Percentiles rank a stretch among this genome's conserved stretches.
phyloP scores from a whole-genome alignment of 2,888 invertebrate genomes.

The Caenorhabditis uteleia region DNA sequence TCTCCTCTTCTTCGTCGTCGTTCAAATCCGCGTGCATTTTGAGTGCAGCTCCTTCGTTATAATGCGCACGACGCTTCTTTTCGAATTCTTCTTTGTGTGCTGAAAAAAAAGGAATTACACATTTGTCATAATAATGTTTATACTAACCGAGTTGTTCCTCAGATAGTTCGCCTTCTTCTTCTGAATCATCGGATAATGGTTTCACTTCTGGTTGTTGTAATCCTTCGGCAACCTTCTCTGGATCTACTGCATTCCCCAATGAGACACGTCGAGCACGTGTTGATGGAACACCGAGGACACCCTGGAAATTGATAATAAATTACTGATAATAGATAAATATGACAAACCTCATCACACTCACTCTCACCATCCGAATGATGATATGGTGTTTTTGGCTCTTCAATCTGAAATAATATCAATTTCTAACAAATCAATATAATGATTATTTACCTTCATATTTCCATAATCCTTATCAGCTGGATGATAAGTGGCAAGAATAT shows the following conservation, averaged over 20 bases:
- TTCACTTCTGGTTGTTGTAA: constrained; percentile 16
- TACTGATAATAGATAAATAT: background rate
- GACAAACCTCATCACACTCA: constrained; percentile 69
- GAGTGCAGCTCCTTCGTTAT: constrained; percentile 94
- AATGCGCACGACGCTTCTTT: constrained; percentile 91
- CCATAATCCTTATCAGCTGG: constrained; percentile 98
- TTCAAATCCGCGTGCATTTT: constrained; percentile 81
- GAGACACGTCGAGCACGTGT: constrained; percentile 55
- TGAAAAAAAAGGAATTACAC: constrained; percentile 21
- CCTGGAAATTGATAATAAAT: background rate
- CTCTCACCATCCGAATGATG: constrained; percentile 74
- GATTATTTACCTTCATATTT: constrained; percentile 83
- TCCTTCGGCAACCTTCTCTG: constrained; percentile 52
- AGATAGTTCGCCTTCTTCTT: constrained; percentile 55
- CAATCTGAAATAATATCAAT: constrained; percentile 69
- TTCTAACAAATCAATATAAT: background rate
- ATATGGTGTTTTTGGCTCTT: constrained; percentile 96
- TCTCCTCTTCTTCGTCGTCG: constrained; percentile 89
- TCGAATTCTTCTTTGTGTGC: constrained; percentile 77
- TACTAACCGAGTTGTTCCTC: constrained; percentile 60
- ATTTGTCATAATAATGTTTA: constrained; percentile 3
- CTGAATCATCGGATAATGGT: constrained; percentile 47
- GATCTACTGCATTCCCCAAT: constrained; percentile 62
- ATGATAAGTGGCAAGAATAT: constrained; percentile 95
- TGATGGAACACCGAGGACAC: constrained; percentile 18